phyloP scores from a whole-genome alignment of 2,888 invertebrate genomes.

The Lampropteryx suffumata region DNA sequence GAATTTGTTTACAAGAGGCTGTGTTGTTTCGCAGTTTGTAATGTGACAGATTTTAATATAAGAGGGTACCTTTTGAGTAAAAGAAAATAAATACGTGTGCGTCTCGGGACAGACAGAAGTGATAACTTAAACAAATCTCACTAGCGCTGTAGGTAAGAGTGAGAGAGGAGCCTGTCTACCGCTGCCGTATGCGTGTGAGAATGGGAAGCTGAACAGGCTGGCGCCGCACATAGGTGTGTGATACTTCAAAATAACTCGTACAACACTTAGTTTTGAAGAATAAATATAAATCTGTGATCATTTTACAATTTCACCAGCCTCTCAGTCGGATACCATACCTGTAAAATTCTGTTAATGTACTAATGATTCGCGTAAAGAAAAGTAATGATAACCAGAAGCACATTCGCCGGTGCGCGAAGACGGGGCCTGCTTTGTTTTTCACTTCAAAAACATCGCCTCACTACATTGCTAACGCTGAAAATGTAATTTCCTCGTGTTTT shows the following conservation, averaged over 20 bases:
- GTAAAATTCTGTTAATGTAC: slow-evolving; percentile 50
- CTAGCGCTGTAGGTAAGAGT: too few species aligned
- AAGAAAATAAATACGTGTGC: too few species aligned
- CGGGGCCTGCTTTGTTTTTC: slow-evolving; percentile 63
- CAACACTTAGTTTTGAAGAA: too few species aligned
- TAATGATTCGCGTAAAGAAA: slow-evolving; percentile 49
- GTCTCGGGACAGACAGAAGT: too few species aligned
- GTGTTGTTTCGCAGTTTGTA: slow-evolving; percentile 16
- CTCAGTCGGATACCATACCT: slow-evolving; percentile 4
- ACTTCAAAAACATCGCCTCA: slow-evolving; percentile 54
- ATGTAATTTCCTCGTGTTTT: slow-evolving; percentile 7
- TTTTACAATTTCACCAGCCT: slow-evolving; percentile 4
- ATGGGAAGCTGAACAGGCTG: too few species aligned
- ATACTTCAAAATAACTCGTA: too few species aligned
- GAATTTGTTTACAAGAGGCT: slow-evolving; percentile 46
- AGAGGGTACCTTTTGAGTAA: too few species aligned
- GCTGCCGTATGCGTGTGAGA: too few species aligned
- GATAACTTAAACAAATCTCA: too few species aligned
- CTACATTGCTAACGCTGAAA: slow-evolving; percentile 51
- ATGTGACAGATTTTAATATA: too few species aligned
- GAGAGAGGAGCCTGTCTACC: too few species aligned
- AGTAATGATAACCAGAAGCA: slow-evolving; percentile 56
- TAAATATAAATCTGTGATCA: not conserved
- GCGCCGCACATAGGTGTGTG: too few species aligned
- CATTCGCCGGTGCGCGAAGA: slow-evolving; percentile 55